A percentile compares a stretch with the other conserved stretches of the same genome.
phyloP scores from a whole-genome alignment of 1,140 invertebrate genomes.

The Nilaparvata lugens region DNA sequence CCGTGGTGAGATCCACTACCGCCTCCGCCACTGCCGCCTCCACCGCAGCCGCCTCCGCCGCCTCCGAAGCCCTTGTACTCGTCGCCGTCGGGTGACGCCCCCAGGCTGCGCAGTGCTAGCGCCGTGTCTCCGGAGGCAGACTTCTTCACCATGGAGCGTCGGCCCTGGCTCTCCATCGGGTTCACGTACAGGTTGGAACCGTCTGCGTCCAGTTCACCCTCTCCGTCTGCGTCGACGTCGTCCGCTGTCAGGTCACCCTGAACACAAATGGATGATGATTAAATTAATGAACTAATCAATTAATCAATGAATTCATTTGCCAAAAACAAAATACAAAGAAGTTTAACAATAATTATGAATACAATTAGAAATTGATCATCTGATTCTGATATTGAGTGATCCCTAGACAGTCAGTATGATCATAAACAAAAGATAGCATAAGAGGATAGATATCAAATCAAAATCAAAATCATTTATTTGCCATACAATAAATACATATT shows the following conservation, averaged over 20 bases:
- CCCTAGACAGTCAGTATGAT: no score
- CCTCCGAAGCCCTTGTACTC: slow-evolving; percentile 39
- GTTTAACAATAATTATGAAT: no score
- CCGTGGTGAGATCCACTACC: no score
- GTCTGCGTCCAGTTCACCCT: slow-evolving; percentile 23
- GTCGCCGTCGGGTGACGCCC: slow-evolving; percentile 42
- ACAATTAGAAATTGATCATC: slow-evolving; percentile 17
- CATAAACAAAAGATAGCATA: no score
- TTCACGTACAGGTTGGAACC: slow-evolving; percentile 87
- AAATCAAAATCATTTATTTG: no score
- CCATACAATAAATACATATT: no score
- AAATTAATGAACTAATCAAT: no score
- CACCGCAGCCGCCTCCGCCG: no score
- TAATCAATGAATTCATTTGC: no score
- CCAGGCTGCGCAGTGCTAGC: slow-evolving; percentile 43
- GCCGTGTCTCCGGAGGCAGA: slow-evolving; percentile 66
- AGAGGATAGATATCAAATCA: no score
- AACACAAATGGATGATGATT: slow-evolving; percentile 14
- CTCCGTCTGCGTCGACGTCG: not conserved
- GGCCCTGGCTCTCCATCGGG: slow-evolving; percentile 48
- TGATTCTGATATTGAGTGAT: not conserved
- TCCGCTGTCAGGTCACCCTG: slow-evolving; percentile 58
- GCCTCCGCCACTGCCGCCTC: no score
- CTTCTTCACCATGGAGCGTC: slow-evolving; percentile 48
- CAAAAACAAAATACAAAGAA: no score